A percentile compares a stretch with the other conserved stretches of the same genome.
Evolutionary conservation across 2,797 vertebrate species (phyloP).

Genomic region (Margarornis squamiger): DNA sequence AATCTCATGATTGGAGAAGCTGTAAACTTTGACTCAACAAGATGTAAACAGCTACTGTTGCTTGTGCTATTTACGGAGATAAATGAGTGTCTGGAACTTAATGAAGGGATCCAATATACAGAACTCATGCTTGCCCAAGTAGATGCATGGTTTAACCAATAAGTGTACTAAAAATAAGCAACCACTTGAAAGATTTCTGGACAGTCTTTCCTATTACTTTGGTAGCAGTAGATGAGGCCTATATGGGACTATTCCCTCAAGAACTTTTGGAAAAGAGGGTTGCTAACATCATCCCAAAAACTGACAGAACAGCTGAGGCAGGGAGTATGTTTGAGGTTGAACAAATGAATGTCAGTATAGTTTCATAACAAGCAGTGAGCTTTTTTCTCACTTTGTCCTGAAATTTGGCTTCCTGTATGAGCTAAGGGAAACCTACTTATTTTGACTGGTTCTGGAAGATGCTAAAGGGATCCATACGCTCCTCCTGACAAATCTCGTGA

Average conservation of each 20-base stretch:
- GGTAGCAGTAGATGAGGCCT: neutral
- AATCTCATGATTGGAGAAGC: neutral
- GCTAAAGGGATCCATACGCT: neutral
- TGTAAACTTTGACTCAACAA: constrained; percentile 26
- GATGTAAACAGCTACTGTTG: constrained; percentile 17
- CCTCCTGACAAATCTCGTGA: neutral
- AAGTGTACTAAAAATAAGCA: neutral
- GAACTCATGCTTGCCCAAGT: neutral
- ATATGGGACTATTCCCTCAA: neutral
- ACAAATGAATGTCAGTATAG: neutral
- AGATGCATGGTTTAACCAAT: neutral
- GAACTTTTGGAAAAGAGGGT: neutral
- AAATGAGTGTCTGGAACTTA: neutral
- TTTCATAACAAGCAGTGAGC: neutral
- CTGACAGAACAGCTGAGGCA: neutral
- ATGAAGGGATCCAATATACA: neutral
- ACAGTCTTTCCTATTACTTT: neutral
- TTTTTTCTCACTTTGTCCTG: neutral
- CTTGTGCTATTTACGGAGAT: constrained; percentile 20
- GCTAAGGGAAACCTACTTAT: neutral
- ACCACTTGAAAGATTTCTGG: neutral
- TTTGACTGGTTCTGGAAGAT: neutral
- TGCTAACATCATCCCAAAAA: neutral
- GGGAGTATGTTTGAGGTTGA: neutral
- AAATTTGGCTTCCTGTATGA: neutral